Conservation (phyloP, 2,797 vertebrate genomes). For the Picus viridis region DNA sequence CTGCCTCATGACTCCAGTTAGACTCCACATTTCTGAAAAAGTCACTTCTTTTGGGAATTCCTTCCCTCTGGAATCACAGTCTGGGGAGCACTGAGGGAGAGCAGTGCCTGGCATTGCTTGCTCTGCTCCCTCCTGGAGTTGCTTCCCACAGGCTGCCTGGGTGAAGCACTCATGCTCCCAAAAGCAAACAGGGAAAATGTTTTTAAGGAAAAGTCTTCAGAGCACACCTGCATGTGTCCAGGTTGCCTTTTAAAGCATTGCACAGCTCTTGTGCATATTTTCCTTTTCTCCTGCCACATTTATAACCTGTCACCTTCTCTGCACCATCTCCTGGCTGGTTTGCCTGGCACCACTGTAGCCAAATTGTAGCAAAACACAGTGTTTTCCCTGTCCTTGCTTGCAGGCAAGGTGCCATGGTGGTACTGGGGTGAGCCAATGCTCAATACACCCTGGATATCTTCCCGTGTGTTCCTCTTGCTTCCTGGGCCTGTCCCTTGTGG, state of each 20-base stretch:
- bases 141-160: background rate
- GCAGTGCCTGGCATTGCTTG: rapidly evolving
- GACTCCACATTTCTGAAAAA: background rate
- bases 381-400: background rate
- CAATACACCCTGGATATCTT: background rate
- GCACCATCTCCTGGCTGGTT: background rate
- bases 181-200: background rate
- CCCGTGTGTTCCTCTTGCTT: background rate
- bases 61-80: background rate
- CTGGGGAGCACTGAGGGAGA: background rate
- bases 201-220: background rate
- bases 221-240: background rate
- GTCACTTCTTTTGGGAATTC: background rate
- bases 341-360: background rate
- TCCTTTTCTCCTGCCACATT: background rate
- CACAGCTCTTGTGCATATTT: background rate
- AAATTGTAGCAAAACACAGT: background rate
- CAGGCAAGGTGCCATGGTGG: background rate
- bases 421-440: background rate
- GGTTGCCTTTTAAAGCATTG: background rate
- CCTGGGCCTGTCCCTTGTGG: background rate
- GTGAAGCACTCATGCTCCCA: background rate
- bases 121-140: background rate
- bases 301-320: background rate
- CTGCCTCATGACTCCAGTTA: rapidly evolving